Evolutionary conservation across 2,888 invertebrate genomes (phyloP).

Genomic region (Chouioia cunea): DNA sequence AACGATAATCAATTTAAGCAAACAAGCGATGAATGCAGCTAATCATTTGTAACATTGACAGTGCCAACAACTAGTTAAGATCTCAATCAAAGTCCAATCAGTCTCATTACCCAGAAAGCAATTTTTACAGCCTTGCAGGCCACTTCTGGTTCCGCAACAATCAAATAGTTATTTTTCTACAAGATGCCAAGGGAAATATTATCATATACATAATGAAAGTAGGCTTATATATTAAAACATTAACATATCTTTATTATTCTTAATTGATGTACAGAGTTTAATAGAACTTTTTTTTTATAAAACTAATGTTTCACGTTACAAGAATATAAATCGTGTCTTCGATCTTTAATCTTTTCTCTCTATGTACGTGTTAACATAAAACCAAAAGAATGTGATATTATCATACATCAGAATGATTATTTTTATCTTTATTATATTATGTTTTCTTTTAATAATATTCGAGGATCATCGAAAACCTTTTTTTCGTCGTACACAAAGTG

Average conservation of each 20-base stretch:
- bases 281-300: constrained; percentile 27
- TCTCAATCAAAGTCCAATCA: too few species aligned
- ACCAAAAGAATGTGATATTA: constrained; percentile 38
- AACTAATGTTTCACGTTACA: constrained; percentile 28
- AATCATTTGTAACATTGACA: too few species aligned
- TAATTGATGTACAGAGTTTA: constrained; percentile 43
- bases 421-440: constrained; percentile 15
- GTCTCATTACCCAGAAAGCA: too few species aligned
- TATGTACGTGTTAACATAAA: constrained; percentile 17
- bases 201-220: constrained; percentile 1
- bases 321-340: constrained; percentile 22
- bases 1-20: constrained; percentile 3
- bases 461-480: constrained; percentile 10
- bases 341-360: constrained; percentile 8
- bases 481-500: constrained; percentile 24
- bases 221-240: constrained; percentile 21
- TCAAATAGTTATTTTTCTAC: constrained; percentile 40
- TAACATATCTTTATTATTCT: constrained; percentile 38
- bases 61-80: too few species aligned
- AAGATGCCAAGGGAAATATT: constrained; percentile 22
- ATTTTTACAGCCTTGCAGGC: too few species aligned
- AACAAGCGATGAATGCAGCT: background rate
- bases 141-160: background rate
- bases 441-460: constrained; percentile 12
- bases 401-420: constrained; percentile 5